Percentiles rank a stretch among this genome's conserved stretches.
Evolutionary conservation across 2,113 vertebrate genomes (phyloP).

Genomic region (Anhinga rufa): DNA sequence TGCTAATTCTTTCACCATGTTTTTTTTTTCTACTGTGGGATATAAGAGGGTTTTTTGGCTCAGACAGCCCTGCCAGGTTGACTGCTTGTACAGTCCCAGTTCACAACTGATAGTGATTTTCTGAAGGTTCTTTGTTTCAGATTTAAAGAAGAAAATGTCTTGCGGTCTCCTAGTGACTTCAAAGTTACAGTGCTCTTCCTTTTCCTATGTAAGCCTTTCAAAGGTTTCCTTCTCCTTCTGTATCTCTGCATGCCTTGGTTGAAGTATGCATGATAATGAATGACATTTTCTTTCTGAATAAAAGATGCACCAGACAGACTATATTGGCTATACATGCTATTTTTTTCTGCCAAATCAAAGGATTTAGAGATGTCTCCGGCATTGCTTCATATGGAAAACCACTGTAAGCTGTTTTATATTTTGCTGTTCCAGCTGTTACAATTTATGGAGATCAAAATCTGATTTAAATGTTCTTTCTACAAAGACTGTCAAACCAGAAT

Average conservation of each 20-base stretch:
- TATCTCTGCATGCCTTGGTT: not conserved
- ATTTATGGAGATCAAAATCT: not conserved
- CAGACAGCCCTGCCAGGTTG: not conserved
- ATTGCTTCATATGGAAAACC: not conserved
- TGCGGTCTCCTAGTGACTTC: not conserved
- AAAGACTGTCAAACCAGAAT: not conserved
- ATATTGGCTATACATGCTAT: not conserved
- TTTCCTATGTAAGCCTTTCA: not conserved
- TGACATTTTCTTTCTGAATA: not conserved
- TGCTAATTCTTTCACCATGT: not conserved
- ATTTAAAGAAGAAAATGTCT: not conserved
- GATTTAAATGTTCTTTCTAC: not conserved
- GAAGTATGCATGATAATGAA: not conserved
- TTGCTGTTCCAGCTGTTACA: not conserved
- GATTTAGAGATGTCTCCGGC: not conserved
- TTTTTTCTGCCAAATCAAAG: constrained; percentile 6
- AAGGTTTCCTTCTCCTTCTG: not conserved
- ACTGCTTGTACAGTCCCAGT: not conserved
- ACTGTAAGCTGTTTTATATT: not conserved
- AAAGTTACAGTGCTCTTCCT: not conserved
- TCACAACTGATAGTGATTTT: not conserved
- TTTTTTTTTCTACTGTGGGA: not conserved
- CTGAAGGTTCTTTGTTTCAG: not conserved
- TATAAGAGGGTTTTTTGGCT: not conserved
- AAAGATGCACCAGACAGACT: not conserved